Evolutionary conservation across 2,797 vertebrate genomes (phyloP), one percentile per base, ranked within the genome.

Genomic region (Dallia pectoralis): DNA sequence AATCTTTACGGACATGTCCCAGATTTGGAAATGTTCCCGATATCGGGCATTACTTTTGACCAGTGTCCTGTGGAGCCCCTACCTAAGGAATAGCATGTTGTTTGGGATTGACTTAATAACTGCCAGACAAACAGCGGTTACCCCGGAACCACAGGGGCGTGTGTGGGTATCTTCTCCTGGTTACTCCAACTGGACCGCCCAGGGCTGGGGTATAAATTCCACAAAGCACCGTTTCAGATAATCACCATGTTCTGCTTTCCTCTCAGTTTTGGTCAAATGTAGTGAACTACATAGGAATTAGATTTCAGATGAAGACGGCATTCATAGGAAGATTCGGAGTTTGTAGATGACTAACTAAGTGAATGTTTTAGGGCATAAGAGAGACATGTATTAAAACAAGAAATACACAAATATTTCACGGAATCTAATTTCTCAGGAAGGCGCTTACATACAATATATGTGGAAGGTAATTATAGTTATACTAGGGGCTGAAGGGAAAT

Each of bases 111-210:
- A 44, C 40, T 44, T 44, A 1, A 7, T n/a, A 36, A 22, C 61
- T 30, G 61, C 15, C 61, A 63, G 12, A 22, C 15, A 32, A 16
- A 25, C 61, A 32, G 25, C 32, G 61, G 15, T 27, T 15, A 29
- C 29, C 16, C 15, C 25, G 15, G 61, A 63, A 63, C 61, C 16
- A 16, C 27, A 30, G n/a, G 66, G 68, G 67, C n/a, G 47, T 48
- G 71, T 73, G 77, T 47, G 30, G 14, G 4, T 44, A 49, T 74
- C 61, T 30, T 53, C 51, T 40, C 71, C 47, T 25, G 7, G 8
- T 44, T 32, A 69, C 61, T 33, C 48, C 32, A 40, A 69, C 40
- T 72, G 74, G 87, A 88, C 90, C 88, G 89, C 85, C 86, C 87
- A 89, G 72, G 27, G 18, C 27, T 51, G 14, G 40, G 33, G 63